Evolutionary conservation across 2,888 invertebrate species (phyloP), one percentile per base, ranked within the genome.

Genomic region (Chrysopilus asiliformis): DNA sequence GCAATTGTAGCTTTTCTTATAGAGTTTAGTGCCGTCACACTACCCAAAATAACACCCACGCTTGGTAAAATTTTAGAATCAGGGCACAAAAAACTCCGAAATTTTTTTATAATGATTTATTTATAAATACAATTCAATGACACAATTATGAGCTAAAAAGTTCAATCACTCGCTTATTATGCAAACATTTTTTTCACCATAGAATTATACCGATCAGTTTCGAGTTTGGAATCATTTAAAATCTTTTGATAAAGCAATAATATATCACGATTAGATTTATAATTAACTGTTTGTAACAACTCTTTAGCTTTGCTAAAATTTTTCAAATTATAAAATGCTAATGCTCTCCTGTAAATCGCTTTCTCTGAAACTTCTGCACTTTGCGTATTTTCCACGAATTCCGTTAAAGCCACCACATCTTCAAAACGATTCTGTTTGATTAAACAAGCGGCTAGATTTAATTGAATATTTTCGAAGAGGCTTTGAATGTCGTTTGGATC

Each of bases 381-480:
- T 22, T 10, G n/a, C 8, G 4, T 17, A 1, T 48, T 46, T 13
- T 66, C 60, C 18, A 66, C 64, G 49, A 65, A 69, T 25, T 62
- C 48, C 9, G 69, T 83, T 9, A 85, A 67, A 25, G 70, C 65
- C 19, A 82, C 55, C 0, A 76, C 77, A 41, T 76, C 72, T 4
- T 73, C 68, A 57, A 73, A 80, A 45, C 79, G 76, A 8, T 74
- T 59, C 42, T 68, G 68, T 43, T 75, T 75, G 14, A 85, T 66
- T 48, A 86, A 79, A 54, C 87, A 86, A 30, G 80, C 79, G 0
- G 87, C 82, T 54, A 90, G 65, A 59, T 91, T 91, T 46, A 82
- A 80, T 54, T 80, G 83, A 7, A 87, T 64, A 47, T 72, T 74
- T 8, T 74, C 61, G 55, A 80, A 74, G 7, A 82, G 56, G 34